Conservation (phyloP, 2,888 invertebrate species). For the Drosophila meridionalis region DNA sequence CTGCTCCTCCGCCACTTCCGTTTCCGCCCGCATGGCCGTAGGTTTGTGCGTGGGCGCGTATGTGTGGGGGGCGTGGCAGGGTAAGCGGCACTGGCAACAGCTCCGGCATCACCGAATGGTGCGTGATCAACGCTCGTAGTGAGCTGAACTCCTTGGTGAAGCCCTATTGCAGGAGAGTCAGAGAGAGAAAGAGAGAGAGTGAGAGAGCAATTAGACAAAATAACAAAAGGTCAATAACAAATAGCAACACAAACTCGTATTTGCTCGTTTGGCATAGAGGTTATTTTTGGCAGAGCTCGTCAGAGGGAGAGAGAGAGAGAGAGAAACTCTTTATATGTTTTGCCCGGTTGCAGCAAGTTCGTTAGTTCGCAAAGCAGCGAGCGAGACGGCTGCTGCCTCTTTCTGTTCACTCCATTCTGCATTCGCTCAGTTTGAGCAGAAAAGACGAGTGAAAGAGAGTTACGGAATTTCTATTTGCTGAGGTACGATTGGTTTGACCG, state of each 20-base stretch:
- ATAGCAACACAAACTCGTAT: neutral
- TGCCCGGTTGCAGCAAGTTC: too few relatives aligned
- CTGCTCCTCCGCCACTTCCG: constrained; percentile 72
- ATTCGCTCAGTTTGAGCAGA: too few relatives aligned
- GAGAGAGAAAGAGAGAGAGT: neutral
- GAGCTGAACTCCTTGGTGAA: constrained; percentile 98
- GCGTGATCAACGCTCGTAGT: constrained; percentile 95
- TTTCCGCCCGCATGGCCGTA: constrained; percentile 49
- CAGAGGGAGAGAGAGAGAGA: too few relatives aligned
- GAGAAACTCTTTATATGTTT: too few relatives aligned
- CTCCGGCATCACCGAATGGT: constrained; percentile 99
- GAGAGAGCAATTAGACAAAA: neutral
- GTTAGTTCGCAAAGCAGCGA: too few relatives aligned
- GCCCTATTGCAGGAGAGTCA: constrained; percentile 88
- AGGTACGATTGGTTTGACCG: too few relatives aligned
- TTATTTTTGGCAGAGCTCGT: too few relatives aligned
- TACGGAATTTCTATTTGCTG: too few relatives aligned
- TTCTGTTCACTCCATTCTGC: too few relatives aligned
- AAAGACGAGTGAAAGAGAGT: too few relatives aligned
- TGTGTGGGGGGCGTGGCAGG: constrained; percentile 87
- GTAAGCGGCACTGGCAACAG: constrained; percentile 96
- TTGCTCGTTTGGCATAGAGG: neutral
- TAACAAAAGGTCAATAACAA: too few relatives aligned
- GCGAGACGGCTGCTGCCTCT: too few relatives aligned
- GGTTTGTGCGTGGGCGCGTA: constrained; percentile 54